Percentiles rank a stretch among this genome's conserved stretches.
Conservation (phyloP, 2,888 invertebrate genomes). For the Unio pictorum region DNA sequence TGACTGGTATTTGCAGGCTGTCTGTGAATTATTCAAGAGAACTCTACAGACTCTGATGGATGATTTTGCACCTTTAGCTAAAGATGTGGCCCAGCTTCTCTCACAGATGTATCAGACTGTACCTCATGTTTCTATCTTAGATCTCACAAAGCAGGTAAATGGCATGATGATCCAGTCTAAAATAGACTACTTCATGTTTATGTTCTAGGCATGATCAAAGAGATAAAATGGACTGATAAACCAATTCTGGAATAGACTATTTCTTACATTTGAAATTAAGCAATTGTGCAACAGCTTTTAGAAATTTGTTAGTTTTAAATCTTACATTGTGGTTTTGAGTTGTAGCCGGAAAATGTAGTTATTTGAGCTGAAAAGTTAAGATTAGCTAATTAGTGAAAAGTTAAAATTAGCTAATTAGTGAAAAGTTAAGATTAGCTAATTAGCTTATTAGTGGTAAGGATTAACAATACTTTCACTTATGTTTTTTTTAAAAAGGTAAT, state of each 20-base stretch:
- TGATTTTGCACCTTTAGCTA: slow-evolving; percentile 80
- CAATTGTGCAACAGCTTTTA: too few species aligned
- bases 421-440: too few species aligned
- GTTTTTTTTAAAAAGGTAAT: too few species aligned
- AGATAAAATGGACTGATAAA: not conserved
- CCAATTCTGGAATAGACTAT: not conserved
- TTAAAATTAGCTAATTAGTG: too few species aligned
- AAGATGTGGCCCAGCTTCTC: slow-evolving; percentile 80
- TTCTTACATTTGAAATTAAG: not conserved
- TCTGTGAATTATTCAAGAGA: slow-evolving; percentile 83
- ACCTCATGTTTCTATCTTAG: slow-evolving; percentile 81
- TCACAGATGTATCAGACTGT: slow-evolving; percentile 79
- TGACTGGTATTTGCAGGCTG: slow-evolving; percentile 75
- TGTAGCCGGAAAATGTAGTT: too few species aligned
- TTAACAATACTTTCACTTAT: too few species aligned
- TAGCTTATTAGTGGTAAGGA: too few species aligned
- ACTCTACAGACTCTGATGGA: slow-evolving; percentile 81
- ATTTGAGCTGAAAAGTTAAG: too few species aligned
- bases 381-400: too few species aligned
- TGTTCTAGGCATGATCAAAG: not conserved
- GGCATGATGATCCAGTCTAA: not conserved
- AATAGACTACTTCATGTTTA: not conserved
- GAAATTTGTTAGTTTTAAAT: too few species aligned
- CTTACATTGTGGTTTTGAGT: too few species aligned
- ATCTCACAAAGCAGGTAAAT: slow-evolving; percentile 82